phyloP scores from a whole-genome alignment of 1,140 invertebrate genomes.

The Diabrotica undecimpunctata region DNA sequence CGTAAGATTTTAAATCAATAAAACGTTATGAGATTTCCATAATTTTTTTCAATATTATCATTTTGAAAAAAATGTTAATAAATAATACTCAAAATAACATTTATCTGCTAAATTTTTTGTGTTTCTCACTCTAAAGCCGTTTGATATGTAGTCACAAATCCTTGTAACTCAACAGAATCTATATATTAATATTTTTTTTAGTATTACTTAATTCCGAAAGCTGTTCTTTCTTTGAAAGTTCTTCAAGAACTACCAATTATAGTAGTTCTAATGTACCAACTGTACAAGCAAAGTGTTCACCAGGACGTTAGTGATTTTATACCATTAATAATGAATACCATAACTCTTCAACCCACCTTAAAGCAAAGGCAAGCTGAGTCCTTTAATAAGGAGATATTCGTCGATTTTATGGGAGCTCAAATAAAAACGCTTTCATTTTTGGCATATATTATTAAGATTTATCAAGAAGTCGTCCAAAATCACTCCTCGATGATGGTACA shows the following conservation, averaged over 20 bases:
- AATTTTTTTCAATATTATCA: too few relatives aligned
- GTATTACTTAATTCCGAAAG: constrained; percentile 92
- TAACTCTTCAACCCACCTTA: constrained; percentile 80
- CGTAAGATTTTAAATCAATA: too few relatives aligned
- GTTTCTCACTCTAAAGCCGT: too few relatives aligned
- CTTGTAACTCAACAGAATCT: neutral
- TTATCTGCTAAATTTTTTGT: too few relatives aligned
- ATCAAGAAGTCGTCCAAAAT: constrained; percentile 79
- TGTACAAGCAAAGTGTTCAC: constrained; percentile 92
- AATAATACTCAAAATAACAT: too few relatives aligned
- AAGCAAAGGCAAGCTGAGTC: constrained; percentile 74
- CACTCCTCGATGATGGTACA: constrained; percentile 84
- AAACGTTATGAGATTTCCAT: too few relatives aligned
- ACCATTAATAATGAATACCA: constrained; percentile 91
- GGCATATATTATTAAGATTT: constrained; percentile 92
- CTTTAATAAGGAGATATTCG: constrained; percentile 95
- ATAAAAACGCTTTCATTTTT: constrained; percentile 95
- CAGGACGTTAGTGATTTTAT: constrained; percentile 95
- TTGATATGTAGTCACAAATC: too few relatives aligned
- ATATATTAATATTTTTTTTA: constrained; percentile 43
- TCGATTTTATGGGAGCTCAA: constrained; percentile 97
- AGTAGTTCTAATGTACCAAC: constrained; percentile 95
- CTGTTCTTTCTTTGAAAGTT: constrained; percentile 88
- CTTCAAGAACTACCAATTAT: constrained; percentile 96
- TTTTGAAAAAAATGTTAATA: too few relatives aligned